These are phyloP conservation scores for Lepidurus packardi DNA, from an alignment of 1,140 invertebrate species.

Conservation along the genomic window DNA sequence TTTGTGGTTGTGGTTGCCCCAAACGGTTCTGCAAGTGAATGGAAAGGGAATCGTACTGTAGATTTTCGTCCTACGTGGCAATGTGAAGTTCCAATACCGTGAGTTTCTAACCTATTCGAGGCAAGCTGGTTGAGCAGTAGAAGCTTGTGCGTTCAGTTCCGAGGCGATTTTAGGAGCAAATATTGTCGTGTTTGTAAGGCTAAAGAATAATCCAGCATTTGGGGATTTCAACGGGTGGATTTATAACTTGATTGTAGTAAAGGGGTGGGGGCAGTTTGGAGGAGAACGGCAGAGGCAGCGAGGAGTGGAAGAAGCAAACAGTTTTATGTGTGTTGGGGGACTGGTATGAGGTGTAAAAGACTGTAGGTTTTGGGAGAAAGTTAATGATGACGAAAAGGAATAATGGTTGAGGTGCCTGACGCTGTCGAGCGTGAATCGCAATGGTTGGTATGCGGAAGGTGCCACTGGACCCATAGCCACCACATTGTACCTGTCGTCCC, in stretches of 20 bases:
- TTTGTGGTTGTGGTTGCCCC: neutral
- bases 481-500: neutral
- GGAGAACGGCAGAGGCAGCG: neutral
- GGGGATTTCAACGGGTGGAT: too few relatives aligned
- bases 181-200: too few relatives aligned
- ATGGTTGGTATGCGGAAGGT: conserved; percentile 17
- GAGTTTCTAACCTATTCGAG: too few relatives aligned
- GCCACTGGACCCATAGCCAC: neutral
- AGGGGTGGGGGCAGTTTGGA: too few relatives aligned
- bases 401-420: neutral
- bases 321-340: neutral
- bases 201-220: too few relatives aligned
- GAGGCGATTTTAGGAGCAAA: too few relatives aligned
- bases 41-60: neutral
- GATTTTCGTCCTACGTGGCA: neutral
- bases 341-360: neutral
- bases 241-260: too few relatives aligned
- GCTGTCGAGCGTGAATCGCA: conserved; percentile 6
- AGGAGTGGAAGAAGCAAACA: neutral
- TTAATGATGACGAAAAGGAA: conserved; percentile 14
- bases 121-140: neutral
- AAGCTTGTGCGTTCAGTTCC: too few relatives aligned
- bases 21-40: neutral
- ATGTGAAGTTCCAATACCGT: neutral
- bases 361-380: neutral